Evolutionary conservation across 2,888 invertebrate species (phyloP).

Genomic region (Fabriciana adippe): DNA sequence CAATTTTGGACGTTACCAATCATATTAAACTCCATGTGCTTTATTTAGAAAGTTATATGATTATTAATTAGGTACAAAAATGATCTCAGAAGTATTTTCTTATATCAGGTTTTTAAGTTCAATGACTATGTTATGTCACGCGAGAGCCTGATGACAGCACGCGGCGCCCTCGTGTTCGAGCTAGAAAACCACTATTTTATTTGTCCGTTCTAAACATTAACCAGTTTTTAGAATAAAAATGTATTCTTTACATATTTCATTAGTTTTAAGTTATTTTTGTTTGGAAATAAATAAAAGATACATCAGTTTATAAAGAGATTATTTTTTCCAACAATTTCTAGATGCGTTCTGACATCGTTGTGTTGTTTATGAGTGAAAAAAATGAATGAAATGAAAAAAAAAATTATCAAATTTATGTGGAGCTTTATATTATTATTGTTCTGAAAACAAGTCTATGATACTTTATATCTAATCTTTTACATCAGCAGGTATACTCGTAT

Average conservation of each 20-base stretch:
- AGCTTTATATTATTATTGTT: no score
- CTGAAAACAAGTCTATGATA: no score
- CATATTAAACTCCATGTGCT: no score
- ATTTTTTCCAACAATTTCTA: no score
- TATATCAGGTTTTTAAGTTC: constrained; percentile 28
- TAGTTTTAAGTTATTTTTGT: background rate
- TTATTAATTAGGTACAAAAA: background rate
- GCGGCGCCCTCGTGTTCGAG: constrained; percentile 44
- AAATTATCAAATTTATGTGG: no score
- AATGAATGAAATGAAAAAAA: no score
- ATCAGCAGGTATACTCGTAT: no score
- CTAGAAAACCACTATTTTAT: constrained; percentile 41
- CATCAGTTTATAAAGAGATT: background rate
- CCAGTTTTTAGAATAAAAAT: constrained; percentile 39
- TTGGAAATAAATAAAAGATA: background rate
- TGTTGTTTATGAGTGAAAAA: no score
- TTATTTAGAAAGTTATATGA: no score
- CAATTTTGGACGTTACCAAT: no score
- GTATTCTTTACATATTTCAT: constrained; percentile 2
- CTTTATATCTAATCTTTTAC: no score
- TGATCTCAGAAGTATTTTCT: background rate
- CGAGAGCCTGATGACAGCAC: constrained; percentile 25
- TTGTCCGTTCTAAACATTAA: constrained; percentile 44
- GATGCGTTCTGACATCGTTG: no score
- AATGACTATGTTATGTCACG: constrained; percentile 32